These are phyloP conservation scores for Oophaga pumilio DNA, from an alignment of 2,113 vertebrate species.

Conservation along the genomic window DNA sequence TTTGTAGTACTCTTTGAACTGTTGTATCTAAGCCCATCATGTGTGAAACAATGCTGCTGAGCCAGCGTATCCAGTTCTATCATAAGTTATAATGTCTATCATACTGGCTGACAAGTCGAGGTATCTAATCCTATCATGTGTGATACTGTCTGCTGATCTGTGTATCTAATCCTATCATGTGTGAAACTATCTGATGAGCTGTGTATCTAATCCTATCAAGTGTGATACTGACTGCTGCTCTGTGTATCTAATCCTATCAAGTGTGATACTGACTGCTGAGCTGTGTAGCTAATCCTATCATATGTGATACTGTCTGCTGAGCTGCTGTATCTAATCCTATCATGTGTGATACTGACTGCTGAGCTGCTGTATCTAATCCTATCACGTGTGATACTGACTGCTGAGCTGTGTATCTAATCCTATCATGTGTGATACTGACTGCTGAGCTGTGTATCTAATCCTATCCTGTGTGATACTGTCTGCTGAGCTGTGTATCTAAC, in stretches of 20 bases:
- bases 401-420: neutral
- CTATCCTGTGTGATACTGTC: neutral
- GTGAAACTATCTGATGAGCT: neutral
- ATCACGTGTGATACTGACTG: neutral
- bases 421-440: neutral
- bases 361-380: neutral
- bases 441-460: neutral
- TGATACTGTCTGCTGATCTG: too few relatives aligned
- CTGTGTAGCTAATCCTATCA: neutral
- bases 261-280: neutral
- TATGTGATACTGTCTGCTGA: neutral
- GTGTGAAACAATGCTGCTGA: neutral
- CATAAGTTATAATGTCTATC: too few relatives aligned
- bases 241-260: neutral
- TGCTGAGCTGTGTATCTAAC: neutral
- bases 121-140: too few relatives aligned
- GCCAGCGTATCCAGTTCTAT: neutral
- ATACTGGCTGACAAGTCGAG: too few relatives aligned
- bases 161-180: neutral
- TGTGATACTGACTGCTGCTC: neutral
- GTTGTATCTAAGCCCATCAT: neutral
- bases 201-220: neutral
- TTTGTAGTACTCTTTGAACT: neutral
- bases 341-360: neutral
- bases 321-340: neutral